These are phyloP conservation scores for Drosophila malerkotliana DNA, from an alignment of 1,140 invertebrate genomes.

Conservation along the genomic window DNA sequence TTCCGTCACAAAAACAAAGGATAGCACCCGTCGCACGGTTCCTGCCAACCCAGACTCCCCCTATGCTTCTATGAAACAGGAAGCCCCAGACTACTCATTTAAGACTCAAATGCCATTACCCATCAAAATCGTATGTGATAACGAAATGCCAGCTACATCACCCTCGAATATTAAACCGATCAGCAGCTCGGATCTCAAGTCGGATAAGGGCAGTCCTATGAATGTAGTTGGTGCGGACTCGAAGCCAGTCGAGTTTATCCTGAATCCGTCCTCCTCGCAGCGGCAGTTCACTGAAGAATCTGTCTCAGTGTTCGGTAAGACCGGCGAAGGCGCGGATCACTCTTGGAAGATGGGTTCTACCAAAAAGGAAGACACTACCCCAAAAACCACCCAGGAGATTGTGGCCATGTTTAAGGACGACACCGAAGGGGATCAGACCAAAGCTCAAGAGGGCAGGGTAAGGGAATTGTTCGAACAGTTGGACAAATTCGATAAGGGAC, in stretches of 20 bases:
- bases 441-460: neutral
- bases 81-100: neutral
- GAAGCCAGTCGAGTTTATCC: neutral
- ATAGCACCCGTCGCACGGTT: no score
- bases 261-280: neutral
- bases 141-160: neutral
- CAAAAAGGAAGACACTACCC: neutral
- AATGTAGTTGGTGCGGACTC: neutral
- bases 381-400: slow-evolving; percentile 14
- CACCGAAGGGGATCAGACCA: neutral
- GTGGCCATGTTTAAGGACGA: slow-evolving; percentile 15
- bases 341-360: neutral
- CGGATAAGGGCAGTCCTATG: neutral
- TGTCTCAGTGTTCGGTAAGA: neutral
- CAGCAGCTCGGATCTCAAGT: neutral
- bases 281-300: neutral
- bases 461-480: neutral
- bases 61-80: no score
- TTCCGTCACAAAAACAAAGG: no score
- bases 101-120: neutral
- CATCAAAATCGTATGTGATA: neutral
- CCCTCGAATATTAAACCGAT: neutral
- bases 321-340: neutral
- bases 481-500: neutral
- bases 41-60: neutral